Evolutionary conservation across 2,113 vertebrate genomes (phyloP).

Genomic region (Caranx melampygus): DNA sequence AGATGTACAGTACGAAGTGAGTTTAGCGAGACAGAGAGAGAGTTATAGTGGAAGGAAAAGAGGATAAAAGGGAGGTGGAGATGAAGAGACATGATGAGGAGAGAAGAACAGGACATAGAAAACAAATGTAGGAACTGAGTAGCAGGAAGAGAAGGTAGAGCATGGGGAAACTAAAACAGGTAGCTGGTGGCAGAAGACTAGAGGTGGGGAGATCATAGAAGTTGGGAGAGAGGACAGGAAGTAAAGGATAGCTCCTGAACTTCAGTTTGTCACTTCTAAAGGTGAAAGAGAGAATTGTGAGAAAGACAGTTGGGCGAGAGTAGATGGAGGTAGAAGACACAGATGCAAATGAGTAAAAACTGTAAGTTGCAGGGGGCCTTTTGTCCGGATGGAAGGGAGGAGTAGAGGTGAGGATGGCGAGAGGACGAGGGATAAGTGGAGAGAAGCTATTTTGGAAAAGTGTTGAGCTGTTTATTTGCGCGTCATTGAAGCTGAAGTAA

Average conservation of each 20-base stretch:
- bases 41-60: neutral
- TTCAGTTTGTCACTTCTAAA: slow-evolving; percentile 10
- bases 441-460: slow-evolving; percentile 89
- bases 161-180: neutral
- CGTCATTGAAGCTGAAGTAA: slow-evolving; percentile 99
- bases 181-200: slow-evolving; percentile 9
- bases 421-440: slow-evolving; percentile 72
- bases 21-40: neutral
- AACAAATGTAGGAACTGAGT: neutral
- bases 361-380: slow-evolving; percentile 29
- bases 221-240: neutral
- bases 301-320: neutral
- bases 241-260: neutral
- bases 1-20: slow-evolving; percentile 18
- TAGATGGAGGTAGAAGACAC: neutral
- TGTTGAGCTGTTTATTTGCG: slow-evolving; percentile 94
- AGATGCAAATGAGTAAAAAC: slow-evolving; percentile 22
- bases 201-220: neutral
- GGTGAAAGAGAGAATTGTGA: neutral
- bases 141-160: neutral
- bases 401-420: slow-evolving; percentile 57
- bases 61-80: slow-evolving; percentile 6
- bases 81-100: slow-evolving; percentile 3
- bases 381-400: slow-evolving; percentile 59
- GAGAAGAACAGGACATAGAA: neutral